Conservation (phyloP, 1,140 invertebrate species). For the Drosophila equinoxialis region DNA sequence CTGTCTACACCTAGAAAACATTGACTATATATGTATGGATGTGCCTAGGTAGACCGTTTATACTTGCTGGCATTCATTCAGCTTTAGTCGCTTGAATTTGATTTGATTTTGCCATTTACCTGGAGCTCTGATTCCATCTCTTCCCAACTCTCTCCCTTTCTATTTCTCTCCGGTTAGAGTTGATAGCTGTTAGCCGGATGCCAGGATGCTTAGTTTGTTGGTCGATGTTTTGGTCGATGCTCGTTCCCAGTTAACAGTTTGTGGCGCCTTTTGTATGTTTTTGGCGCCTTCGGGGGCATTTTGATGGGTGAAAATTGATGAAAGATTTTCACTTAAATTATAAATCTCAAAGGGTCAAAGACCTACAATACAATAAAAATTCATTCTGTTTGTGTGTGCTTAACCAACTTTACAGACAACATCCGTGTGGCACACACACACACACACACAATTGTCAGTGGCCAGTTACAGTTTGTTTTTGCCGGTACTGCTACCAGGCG, state of each 20-base stretch:
- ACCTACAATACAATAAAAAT: constrained; percentile 21
- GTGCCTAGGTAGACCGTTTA: constrained; percentile 1
- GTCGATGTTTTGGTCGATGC: background rate
- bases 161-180: background rate
- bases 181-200: constrained; percentile 1
- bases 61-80: constrained; percentile 35
- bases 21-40: background rate
- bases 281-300: constrained; percentile 4
- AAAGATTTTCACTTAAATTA: constrained; percentile 11
- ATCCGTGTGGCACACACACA: constrained; percentile 32
- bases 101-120: constrained; percentile 67
- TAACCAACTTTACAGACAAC: constrained; percentile 63
- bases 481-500: constrained; percentile 37
- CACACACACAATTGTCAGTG: constrained; percentile 15
- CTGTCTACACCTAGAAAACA: background rate
- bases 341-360: constrained; percentile 45
- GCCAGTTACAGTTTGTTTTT: constrained; percentile 15
- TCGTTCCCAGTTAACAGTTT: constrained; percentile 2
- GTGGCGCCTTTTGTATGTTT: constrained; percentile 4
- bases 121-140: background rate
- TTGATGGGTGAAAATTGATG: constrained; percentile 8
- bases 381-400: constrained; percentile 31
- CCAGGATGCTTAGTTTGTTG: constrained; percentile 7
- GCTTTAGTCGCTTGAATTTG: constrained; percentile 66
- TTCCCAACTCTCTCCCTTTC: background rate